Base-by-base conservation (phyloP, 2,797 vertebrate species). In the Spinibarbus caldwelli region DNA sequence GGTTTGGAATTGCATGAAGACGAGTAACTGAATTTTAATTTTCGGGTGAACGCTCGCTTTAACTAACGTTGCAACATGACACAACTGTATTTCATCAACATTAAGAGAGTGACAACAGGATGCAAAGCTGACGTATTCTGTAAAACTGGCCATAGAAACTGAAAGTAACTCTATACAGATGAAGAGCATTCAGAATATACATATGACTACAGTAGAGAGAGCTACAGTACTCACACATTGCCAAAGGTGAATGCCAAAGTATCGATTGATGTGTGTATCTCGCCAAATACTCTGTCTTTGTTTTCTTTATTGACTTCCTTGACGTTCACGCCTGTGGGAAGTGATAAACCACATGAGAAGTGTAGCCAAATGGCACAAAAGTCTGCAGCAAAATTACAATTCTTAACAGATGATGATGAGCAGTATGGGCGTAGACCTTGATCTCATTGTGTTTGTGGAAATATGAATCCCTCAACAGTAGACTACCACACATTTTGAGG, bases 161-260 rank as follows among this genome's bases (percentile, higher is more conserved):
- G n/a, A 68, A 84, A 84, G 36, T 70, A 66, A 78, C 10, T 21
- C n/a, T 49, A 26, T n/a, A 54, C 10, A 31, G 57, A 36, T 11
- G 11, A 10, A 62, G 17, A 75, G 31, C 41, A 36, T 49, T 66
- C 62, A 6, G 11, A 36, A 34, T 23, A 62, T 15, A 83, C 7
- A 2, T 19, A 26, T 52, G 17, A 41, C 23, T 43, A 41, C 47
- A 54, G 64, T 52, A 54, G 26, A 29, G 3, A 76, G 23, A 17
- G n/a, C 43, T 78, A 31, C 2, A 0, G 66, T 95, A 98, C 98
- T 99, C 95, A 99, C 98, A 98, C 94, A 97, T 98, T 99, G 92
- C 98, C 98, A 93, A 99, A 99, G 45, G 97, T 99, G 93, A 99
- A 97, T 85, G 98, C 98, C 95, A 99, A 95, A 66, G 95, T 95